Evolutionary conservation across 2,797 vertebrate genomes (phyloP).

Genomic region (Iguana delicatissima): DNA sequence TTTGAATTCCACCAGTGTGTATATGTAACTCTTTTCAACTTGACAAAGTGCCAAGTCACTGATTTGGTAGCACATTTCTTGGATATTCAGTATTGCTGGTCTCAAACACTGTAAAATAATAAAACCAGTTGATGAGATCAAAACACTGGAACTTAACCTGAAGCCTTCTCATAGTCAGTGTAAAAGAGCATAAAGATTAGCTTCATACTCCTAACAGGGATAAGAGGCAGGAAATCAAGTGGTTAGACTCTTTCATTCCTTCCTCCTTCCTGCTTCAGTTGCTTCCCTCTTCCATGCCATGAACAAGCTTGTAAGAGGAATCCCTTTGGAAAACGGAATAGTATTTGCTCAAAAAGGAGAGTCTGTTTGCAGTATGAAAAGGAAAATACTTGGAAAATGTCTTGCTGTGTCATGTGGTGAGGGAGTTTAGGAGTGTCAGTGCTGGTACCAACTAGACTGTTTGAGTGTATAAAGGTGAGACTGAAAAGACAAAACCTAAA

Average conservation of each 20-base stretch:
- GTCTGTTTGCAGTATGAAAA: neutral
- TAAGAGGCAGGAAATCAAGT: neutral
- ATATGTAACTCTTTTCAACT: conserved; percentile 81
- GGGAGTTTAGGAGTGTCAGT: neutral
- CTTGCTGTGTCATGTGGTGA: neutral
- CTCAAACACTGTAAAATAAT: conserved; percentile 79
- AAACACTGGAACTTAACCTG: neutral
- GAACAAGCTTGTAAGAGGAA: neutral
- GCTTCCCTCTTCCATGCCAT: no score
- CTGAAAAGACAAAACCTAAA: neutral
- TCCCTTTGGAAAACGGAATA: neutral
- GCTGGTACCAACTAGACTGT: neutral
- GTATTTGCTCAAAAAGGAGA: neutral
- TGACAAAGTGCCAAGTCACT: conserved; percentile 81
- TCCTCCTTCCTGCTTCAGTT: neutral
- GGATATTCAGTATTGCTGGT: conserved; percentile 86
- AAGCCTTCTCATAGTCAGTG: neutral
- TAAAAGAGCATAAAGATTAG: neutral
- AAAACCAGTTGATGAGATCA: neutral
- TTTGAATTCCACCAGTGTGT: conserved; percentile 85
- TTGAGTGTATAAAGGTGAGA: no score
- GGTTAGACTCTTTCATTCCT: neutral
- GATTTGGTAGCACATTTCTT: conserved; percentile 85
- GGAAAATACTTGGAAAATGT: neutral
- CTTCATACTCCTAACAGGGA: neutral